These are phyloP conservation scores for Chymomyza caudatula DNA, from an alignment of 2,888 invertebrate species.

Conservation along the genomic window DNA sequence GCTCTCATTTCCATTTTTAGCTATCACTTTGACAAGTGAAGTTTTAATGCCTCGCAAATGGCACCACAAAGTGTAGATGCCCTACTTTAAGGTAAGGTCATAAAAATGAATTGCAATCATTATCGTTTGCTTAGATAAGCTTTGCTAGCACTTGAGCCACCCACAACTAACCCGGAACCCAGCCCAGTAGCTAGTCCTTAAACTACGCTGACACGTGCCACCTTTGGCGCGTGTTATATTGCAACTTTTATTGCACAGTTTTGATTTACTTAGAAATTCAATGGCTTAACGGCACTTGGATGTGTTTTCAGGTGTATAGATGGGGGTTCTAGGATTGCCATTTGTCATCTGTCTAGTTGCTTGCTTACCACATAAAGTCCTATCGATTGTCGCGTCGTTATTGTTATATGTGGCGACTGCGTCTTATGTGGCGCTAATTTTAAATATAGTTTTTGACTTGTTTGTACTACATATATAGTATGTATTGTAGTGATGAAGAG, in stretches of 20 bases:
- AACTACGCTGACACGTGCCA: slow-evolving; percentile 4
- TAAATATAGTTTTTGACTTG: slow-evolving; percentile 55
- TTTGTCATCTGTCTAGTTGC: not conserved
- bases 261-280: slow-evolving; percentile 55
- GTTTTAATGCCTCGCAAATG: slow-evolving; percentile 37
- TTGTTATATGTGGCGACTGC: slow-evolving; percentile 19
- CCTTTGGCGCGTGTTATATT: slow-evolving; percentile 46
- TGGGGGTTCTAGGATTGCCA: not conserved
- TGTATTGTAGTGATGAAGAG: not conserved
- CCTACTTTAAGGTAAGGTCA: slow-evolving; percentile 37
- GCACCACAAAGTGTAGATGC: slow-evolving; percentile 48
- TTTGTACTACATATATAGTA: slow-evolving; percentile 19
- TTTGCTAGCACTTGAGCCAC: slow-evolving; percentile 22
- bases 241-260: slow-evolving; percentile 63
- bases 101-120: slow-evolving; percentile 72
- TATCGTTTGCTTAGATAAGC: slow-evolving; percentile 67
- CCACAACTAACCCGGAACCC: not conserved
- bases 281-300: slow-evolving; percentile 12
- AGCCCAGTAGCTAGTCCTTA: not conserved
- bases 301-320: not conserved
- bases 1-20: not conserved
- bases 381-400: not conserved
- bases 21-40: not conserved
- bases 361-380: not conserved
- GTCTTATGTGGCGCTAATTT: slow-evolving; percentile 51